Percentiles rank a stretch among this genome's conserved stretches.
phyloP scores from a whole-genome alignment of 2,888 invertebrate species.

The Idaea dimidiata region DNA sequence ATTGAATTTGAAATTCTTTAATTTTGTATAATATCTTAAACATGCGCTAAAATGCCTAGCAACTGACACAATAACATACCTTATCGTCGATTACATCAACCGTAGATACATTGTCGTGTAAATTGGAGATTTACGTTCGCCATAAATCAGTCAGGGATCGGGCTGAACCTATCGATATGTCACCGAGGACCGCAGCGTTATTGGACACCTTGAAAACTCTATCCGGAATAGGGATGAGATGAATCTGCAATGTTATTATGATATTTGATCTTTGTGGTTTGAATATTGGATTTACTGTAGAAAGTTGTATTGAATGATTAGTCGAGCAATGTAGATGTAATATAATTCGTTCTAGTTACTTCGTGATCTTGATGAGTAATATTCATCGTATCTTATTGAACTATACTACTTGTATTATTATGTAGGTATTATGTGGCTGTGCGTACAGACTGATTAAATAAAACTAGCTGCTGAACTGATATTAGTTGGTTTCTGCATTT shows the following conservation, averaged over 20 bases:
- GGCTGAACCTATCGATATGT: slow-evolving; percentile 6
- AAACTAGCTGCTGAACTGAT: too few species aligned
- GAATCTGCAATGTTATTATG: slow-evolving; percentile 2
- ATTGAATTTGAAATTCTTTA: not conserved
- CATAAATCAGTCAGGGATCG: slow-evolving; percentile 56
- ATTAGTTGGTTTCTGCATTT: too few species aligned
- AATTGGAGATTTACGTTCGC: slow-evolving; percentile 75
- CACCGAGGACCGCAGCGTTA: slow-evolving; percentile 5
- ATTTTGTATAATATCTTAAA: too few species aligned
- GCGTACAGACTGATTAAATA: too few species aligned
- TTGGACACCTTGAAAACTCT: slow-evolving; percentile 7
- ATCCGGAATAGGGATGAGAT: not conserved
- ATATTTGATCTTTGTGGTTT: slow-evolving; percentile 1
- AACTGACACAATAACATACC: slow-evolving; percentile 11
- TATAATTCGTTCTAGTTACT: too few species aligned
- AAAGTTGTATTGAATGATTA: not conserved
- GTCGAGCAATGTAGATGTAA: too few species aligned
- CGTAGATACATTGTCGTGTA: slow-evolving; percentile 61
- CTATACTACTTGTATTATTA: too few species aligned
- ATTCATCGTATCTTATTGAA: too few species aligned
- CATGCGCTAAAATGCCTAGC: not conserved
- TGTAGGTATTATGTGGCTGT: too few species aligned
- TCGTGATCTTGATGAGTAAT: too few species aligned
- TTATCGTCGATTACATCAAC: slow-evolving; percentile 57
- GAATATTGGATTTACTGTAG: not conserved